Evolutionary conservation across 2,113 vertebrate genomes (phyloP).

Genomic region (Emydura subglobosa): DNA sequence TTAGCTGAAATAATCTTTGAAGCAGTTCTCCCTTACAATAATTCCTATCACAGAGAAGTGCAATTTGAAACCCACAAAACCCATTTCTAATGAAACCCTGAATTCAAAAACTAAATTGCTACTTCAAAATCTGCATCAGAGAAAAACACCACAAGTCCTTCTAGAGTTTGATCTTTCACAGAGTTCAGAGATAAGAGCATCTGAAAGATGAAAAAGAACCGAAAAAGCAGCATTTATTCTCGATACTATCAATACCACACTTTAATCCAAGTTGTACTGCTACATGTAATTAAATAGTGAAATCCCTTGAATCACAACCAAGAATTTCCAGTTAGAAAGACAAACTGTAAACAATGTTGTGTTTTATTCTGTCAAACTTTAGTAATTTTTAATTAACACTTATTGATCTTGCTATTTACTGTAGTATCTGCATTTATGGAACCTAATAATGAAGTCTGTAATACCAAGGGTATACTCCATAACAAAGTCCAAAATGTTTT

Average conservation of each 20-base stretch:
- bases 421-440: not conserved
- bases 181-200: not conserved
- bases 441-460: not conserved
- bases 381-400: not conserved
- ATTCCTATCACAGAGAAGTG: not conserved
- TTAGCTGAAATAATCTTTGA: not conserved
- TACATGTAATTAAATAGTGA: not conserved
- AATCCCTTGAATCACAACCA: not conserved
- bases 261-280: not conserved
- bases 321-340: not conserved
- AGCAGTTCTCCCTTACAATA: not conserved
- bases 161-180: not conserved
- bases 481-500: not conserved
- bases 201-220: not conserved
- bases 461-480: not conserved
- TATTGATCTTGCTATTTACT: not conserved
- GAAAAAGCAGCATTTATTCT: not conserved
- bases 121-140: not conserved
- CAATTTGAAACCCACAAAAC: not conserved
- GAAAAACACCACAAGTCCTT: not conserved
- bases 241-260: not conserved
- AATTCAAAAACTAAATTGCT: not conserved
- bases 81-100: constrained; percentile 4
- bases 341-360: not conserved
- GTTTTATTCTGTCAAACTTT: not conserved